Conservation (phyloP, 2,888 invertebrate genomes). For the Glyphotaelius pellucidus region DNA sequence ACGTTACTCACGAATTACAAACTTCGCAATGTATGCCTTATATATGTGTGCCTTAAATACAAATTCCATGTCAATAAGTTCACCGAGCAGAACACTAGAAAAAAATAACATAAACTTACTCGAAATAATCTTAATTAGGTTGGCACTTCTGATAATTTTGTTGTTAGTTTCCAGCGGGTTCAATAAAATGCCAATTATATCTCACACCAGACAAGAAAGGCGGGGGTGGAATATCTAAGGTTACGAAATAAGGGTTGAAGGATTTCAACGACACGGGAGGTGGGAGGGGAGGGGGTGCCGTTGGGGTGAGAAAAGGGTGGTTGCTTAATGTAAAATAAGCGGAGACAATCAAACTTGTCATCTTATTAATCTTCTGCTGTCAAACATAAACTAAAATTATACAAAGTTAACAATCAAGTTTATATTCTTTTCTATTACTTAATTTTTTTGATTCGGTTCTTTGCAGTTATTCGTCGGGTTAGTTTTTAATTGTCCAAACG, state of each 20-base stretch:
- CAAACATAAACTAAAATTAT: neutral
- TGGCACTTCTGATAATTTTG: neutral
- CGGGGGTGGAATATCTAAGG: slow-evolving; percentile 27
- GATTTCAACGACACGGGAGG: neutral
- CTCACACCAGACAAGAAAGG: slow-evolving; percentile 22
- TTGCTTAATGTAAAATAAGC: neutral
- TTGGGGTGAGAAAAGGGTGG: neutral
- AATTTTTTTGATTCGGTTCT: too few species aligned
- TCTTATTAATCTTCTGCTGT: neutral
- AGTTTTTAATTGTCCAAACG: too few species aligned
- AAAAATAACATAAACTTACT: neutral
- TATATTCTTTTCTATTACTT: neutral
- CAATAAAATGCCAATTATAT: slow-evolving; percentile 31
- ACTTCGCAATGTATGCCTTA: neutral
- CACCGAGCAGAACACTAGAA: neutral
- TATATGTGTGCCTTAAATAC: neutral
- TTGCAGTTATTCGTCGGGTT: too few species aligned
- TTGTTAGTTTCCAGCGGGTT: neutral
- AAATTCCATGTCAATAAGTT: neutral
- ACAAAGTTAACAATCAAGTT: neutral
- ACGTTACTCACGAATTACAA: neutral
- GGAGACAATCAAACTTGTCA: neutral
- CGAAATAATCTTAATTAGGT: neutral
- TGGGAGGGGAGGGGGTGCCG: neutral
- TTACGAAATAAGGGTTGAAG: slow-evolving; percentile 35